Evolutionary conservation across 2,797 vertebrate genomes (phyloP).

Genomic region (Amniataba percoides): DNA sequence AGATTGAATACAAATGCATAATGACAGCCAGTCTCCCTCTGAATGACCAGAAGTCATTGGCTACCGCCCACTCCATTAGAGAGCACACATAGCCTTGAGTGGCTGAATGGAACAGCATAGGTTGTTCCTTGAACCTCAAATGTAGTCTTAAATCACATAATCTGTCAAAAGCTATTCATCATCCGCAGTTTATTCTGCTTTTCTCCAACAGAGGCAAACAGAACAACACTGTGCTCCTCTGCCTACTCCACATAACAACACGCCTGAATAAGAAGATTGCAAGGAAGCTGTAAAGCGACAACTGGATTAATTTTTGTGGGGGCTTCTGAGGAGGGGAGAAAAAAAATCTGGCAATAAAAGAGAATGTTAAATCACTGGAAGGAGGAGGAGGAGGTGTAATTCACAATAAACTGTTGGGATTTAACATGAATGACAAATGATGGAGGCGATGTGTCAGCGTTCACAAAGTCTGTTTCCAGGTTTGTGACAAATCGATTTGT

Average conservation of each 20-base stretch:
- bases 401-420: conserved; percentile 36
- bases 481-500: conserved; percentile 45
- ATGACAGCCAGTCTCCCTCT: conserved; percentile 63
- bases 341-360: conserved; percentile 5
- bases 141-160: conserved; percentile 63
- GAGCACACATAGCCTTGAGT: conserved; percentile 68
- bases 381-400: conserved; percentile 44
- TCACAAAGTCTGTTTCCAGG: conserved; percentile 32
- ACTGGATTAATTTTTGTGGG: conserved; percentile 41
- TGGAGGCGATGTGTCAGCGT: conserved; percentile 38
- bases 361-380: neutral
- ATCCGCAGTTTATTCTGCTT: conserved; percentile 19
- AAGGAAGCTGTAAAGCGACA: conserved; percentile 22
- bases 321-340: conserved; percentile 23
- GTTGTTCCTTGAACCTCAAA: conserved; percentile 63
- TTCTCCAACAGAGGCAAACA: conserved; percentile 1
- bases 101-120: conserved; percentile 47
- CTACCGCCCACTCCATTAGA: conserved; percentile 54
- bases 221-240: conserved; percentile 28
- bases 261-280: neutral
- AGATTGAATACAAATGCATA: conserved; percentile 61
- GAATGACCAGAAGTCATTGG: conserved; percentile 67
- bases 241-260: conserved; percentile 12
- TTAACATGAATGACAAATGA: conserved; percentile 62
- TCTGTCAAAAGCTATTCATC: conserved; percentile 68